Evolutionary conservation across 2,888 invertebrate genomes (phyloP).

Genomic region (Calameuta idolon): DNA sequence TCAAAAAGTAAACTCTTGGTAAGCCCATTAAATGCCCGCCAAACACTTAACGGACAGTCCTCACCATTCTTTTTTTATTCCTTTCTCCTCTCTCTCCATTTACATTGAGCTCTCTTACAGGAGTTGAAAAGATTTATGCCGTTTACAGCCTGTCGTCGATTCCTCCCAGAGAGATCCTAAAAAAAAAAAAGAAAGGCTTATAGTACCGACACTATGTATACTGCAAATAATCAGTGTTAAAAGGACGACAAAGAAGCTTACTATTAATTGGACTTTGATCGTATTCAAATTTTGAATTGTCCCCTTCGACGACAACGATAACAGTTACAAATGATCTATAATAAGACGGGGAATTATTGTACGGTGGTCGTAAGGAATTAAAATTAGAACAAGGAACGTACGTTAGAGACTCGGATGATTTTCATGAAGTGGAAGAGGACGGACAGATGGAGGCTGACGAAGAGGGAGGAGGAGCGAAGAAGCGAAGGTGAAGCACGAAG

Average conservation of each 20-base stretch:
- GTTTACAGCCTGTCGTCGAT: background rate
- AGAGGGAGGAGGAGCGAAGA: slow-evolving; percentile 1
- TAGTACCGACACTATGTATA: background rate
- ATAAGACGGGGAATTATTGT: background rate
- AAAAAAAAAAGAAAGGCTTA: background rate
- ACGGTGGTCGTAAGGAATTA: slow-evolving; percentile 36
- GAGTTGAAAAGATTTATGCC: background rate
- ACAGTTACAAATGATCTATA: background rate
- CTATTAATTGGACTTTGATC: background rate
- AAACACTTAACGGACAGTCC: slow-evolving; percentile 4
- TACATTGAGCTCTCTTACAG: background rate
- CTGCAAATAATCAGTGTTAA: background rate
- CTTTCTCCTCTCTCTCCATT: background rate
- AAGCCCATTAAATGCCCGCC: slow-evolving; percentile 5
- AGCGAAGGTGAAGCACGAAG: slow-evolving; percentile 35
- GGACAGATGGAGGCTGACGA: background rate
- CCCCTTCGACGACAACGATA: background rate
- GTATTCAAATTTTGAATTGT: background rate
- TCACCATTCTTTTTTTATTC: background rate
- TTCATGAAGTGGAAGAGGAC: background rate
- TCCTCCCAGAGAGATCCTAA: background rate
- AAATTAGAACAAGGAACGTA: slow-evolving; percentile 36
- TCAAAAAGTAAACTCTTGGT: slow-evolving; percentile 4
- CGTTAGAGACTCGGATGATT: background rate
- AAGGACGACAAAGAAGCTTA: background rate